Base-by-base conservation (phyloP, 1,140 invertebrate species). In the Camponotus floridanus region DNA sequence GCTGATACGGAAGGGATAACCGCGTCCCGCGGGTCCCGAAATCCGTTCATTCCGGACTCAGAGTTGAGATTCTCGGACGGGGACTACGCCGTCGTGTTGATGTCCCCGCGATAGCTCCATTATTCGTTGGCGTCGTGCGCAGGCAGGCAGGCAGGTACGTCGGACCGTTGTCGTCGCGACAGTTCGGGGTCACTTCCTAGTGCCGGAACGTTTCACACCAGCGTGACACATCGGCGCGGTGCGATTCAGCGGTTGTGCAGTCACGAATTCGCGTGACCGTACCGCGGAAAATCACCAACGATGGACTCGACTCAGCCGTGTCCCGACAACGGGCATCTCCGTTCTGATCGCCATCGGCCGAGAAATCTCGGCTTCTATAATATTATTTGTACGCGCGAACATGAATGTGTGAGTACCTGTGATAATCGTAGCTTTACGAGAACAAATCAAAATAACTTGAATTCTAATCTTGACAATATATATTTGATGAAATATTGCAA, bases 191-290 rank as follows among this genome's bases (percentile, higher is more conserved):
- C 91, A 91, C 86, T 92, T 92, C 91, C 91, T 92, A 87, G 88
- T 92, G 90, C 88, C 92, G 88, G 91, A 86, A 92, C 89, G 90
- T 92, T 91, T 92, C 91, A 92, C 92, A 90, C 91, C 89, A 86
- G 80, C 91, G 91, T 92, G 92, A 92, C 90, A 91, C 91, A 92
- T 88, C 87, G 85, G 57, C 45, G 62, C 86, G 71, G 79, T 36
- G 36, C 65, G 91, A 92, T 91, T 89, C 91, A 26, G 36, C 76
- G 74, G 87, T 76, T 86, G 92, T 91, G 86, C 86, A 74, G 92
- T 92, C 92, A 92, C 92, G 92, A 92, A 92, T 92, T 92, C 87
- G 91, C 91, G 92, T 92, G 92, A 92, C 65, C 64, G 55, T n/a
- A 74, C 51, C 88, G 87, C 87, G 87, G 87, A 91, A 91, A 91